These are phyloP conservation scores for Falco punctatus DNA, from an alignment of 2,113 vertebrate genomes.

Conservation along the genomic window DNA sequence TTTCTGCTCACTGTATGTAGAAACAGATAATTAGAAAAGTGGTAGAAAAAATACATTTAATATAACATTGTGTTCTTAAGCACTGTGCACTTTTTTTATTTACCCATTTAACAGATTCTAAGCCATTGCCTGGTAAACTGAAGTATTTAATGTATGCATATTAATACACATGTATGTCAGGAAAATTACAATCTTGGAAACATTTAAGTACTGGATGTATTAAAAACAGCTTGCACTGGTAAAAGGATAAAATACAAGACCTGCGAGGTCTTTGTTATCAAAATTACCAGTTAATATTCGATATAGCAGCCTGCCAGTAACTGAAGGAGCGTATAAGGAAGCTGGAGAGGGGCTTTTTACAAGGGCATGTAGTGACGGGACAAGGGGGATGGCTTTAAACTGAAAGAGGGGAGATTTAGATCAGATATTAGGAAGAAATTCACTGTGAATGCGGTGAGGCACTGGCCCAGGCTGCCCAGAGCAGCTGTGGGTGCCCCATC, in stretches of 20 bases:
- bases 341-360: no score
- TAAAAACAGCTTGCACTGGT: background rate
- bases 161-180: background rate
- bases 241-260: background rate
- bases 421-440: no score
- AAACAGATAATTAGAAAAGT: background rate
- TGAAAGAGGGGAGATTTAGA: no score
- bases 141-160: background rate
- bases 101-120: background rate
- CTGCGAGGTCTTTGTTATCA: background rate
- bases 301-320: no score
- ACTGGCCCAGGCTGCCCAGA: no score
- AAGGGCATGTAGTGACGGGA: no score
- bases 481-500: no score
- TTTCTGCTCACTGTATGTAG: background rate
- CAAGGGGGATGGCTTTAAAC: no score
- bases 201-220: background rate
- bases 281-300: background rate
- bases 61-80: background rate
- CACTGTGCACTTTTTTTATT: background rate
- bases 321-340: no score
- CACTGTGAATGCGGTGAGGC: no score
- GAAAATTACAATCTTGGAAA: background rate
- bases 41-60: background rate
- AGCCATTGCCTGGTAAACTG: background rate